Percentiles rank a stretch among this genome's conserved stretches.
Evolutionary conservation across 1,140 invertebrate genomes (phyloP).

Genomic region (Meloidogyne floridensis): DNA sequence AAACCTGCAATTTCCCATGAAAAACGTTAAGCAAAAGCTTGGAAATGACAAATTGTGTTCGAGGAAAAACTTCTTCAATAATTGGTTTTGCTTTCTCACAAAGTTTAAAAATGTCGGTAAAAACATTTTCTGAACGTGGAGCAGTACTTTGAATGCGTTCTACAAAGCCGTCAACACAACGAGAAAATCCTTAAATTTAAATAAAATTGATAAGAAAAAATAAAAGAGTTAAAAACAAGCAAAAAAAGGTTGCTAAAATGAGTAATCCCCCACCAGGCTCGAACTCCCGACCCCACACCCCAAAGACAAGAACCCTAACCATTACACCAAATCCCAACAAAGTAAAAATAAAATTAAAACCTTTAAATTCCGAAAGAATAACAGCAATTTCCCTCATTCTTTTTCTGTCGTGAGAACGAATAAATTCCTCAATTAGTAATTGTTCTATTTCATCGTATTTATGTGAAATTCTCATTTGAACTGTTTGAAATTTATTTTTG

Average conservation of each 20-base stretch:
- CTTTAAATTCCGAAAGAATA: constrained; percentile 88
- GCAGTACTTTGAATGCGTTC: constrained; percentile 79
- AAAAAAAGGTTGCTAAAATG: too few relatives aligned
- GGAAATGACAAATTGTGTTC: constrained; percentile 93
- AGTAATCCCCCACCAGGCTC: too few relatives aligned
- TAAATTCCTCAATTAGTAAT: constrained; percentile 90
- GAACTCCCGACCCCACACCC: too few relatives aligned
- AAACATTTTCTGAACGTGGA: constrained; percentile 81
- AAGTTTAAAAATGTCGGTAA: constrained; percentile 84
- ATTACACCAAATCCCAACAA: background rate
- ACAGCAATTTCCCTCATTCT: constrained; percentile 90
- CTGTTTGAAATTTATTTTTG: constrained; percentile 65
- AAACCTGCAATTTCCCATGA: constrained; percentile 80
- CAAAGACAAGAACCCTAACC: too few relatives aligned
- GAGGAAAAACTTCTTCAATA: constrained; percentile 89
- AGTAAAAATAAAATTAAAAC: constrained; percentile 63
- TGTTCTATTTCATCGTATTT: constrained; percentile 88
- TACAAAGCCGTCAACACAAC: constrained; percentile 94
- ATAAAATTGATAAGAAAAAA: background rate
- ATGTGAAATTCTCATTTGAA: constrained; percentile 59
- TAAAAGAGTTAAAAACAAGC: too few relatives aligned
- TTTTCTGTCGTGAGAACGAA: constrained; percentile 80
- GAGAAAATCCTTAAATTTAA: constrained; percentile 73
- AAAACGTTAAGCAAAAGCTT: constrained; percentile 97
- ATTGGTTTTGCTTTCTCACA: constrained; percentile 85